Evolutionary conservation across 2,888 invertebrate genomes (phyloP), one percentile per base, ranked within the genome.

Genomic region (Lissocephala sabroskyi): DNA sequence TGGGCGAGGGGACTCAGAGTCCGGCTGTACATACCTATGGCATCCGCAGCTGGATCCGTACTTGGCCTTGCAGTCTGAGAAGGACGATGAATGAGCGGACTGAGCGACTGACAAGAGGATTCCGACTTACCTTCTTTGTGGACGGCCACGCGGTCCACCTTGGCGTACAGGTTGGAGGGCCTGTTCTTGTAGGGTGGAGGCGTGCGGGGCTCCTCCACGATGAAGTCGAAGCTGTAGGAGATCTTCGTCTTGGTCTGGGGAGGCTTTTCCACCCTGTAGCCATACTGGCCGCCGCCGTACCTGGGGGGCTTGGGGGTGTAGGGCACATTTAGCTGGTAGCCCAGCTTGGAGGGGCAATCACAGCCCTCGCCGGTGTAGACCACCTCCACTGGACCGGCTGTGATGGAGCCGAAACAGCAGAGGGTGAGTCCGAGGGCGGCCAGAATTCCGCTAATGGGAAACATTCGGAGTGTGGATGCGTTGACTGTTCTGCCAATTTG

Each of bases 21-120:
- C n/a, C 44, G 62, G 50, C 53, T 52, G 52, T 76, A 83, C 82
- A 53, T 82, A 82, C 80, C 82, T 81, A 63, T 66, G 63, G 45
- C 73, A 68, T 28, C 67, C 65, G 56, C 81, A 82, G 40, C 54
- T 52, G 26, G 74, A 56, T 28, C 43, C 45, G n/a, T 51, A 28
- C 30, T 41, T 42, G 53, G 52, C 44, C 26, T 32, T 52, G 30
- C 70, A 52, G 70, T 80, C 82, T 81, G 43, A 0, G 51, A 55
- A 18, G n/a, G 16, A n/a, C 3, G 16, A 30, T 16, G 6, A 1
- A 19, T 9, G 10, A 14, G 14, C 35, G 3, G 7, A 23, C 4
- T 23, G 4, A 23, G 23, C 7, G n/a, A n/a, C n/a, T n/a, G n/a
- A n/a, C n/a, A n/a, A n/a, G n/a, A n/a, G n/a, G 4, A 23, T 19